Conservation (phyloP, 2,888 invertebrate species). For the Druceiella hillmani region DNA sequence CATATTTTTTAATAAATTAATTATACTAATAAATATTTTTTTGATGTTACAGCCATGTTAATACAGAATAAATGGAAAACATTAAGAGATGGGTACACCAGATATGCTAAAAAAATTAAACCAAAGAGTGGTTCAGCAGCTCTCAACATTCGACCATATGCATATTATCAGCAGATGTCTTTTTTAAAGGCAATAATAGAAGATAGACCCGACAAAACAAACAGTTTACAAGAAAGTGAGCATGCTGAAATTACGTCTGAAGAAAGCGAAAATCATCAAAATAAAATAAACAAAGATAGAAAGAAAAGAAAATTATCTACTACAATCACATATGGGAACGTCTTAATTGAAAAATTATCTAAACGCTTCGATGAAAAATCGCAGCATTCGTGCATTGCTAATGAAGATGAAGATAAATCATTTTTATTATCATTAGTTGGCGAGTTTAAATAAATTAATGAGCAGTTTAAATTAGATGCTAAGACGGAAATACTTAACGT, state of each 20-base stretch:
- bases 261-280: neutral
- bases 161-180: neutral
- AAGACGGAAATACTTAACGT: slow-evolving; percentile 1
- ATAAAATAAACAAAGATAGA: neutral
- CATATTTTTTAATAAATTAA: neutral
- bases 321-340: neutral
- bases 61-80: slow-evolving; percentile 9
- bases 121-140: slow-evolving; percentile 8
- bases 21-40: neutral
- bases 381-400: neutral
- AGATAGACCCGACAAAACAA: slow-evolving; percentile 1
- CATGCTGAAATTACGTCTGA: no score
- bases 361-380: no score
- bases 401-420: neutral
- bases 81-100: slow-evolving; percentile 6
- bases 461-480: slow-evolving; percentile 3
- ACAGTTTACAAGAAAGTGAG: slow-evolving; percentile 2
- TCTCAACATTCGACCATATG: neutral
- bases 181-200: slow-evolving; percentile 2
- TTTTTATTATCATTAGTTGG: slow-evolving; percentile 2
- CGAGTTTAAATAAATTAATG: slow-evolving; percentile 1
- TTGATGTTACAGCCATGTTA: slow-evolving; percentile 4
- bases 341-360: slow-evolving; percentile 2
- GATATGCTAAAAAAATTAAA: slow-evolving; percentile 6
- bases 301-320: neutral